Percentiles rank a stretch among this genome's conserved stretches.
Evolutionary conservation across 2,797 vertebrate genomes (phyloP).

Genomic region (Balearica regulorum): DNA sequence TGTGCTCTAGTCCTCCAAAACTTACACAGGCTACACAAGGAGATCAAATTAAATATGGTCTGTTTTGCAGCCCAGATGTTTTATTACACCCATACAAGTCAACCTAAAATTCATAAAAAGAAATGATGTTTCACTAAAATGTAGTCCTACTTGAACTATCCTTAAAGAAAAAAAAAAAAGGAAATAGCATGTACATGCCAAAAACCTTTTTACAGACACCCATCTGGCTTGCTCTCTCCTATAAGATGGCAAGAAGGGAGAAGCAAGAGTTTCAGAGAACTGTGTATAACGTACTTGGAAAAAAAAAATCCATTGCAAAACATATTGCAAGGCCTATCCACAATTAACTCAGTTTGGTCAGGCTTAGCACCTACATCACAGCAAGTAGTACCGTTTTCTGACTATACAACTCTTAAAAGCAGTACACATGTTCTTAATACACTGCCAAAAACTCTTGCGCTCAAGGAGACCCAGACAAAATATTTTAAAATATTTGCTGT

Average conservation of each 20-base stretch:
- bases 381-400: background rate
- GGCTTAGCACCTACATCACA: background rate
- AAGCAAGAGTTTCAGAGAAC: background rate
- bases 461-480: background rate
- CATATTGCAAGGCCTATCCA: background rate
- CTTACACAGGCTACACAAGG: background rate
- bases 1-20: background rate
- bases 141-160: background rate
- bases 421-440: background rate
- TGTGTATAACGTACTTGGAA: background rate
- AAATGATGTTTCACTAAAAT: accelerated
- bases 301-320: background rate
- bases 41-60: background rate
- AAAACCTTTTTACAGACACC: background rate
- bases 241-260: background rate
- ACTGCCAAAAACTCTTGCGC: background rate
- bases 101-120: background rate
- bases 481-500: background rate
- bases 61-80: background rate
- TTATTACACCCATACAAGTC: background rate
- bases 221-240: background rate
- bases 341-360: background rate
- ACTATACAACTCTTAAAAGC: background rate
- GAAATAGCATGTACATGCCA: accelerated
- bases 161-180: background rate